Evolutionary conservation across 2,113 vertebrate genomes (phyloP), one percentile per base, ranked within the genome.

Genomic region (Strix uralensis): DNA sequence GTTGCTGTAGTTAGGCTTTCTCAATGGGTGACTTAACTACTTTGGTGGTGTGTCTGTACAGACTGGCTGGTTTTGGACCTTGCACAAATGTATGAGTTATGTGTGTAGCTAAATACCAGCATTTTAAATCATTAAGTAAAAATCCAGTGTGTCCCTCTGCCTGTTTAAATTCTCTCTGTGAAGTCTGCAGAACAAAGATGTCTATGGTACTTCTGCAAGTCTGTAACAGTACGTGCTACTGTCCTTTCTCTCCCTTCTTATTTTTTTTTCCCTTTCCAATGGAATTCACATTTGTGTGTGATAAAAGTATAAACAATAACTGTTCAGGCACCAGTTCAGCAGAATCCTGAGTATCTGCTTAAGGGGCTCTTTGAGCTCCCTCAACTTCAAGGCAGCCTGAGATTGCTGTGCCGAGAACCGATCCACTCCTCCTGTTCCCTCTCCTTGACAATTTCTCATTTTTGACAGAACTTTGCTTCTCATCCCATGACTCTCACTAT

Each of bases 401-500:
- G 83, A 54, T 21, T 80, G 90, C 49, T 2, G 2, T 89, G 52
- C 58, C 0, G 17, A 92, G 92, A 87, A 66, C 25, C 1, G 0
- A 26, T 46, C 54, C 2, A 2, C 58, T 94, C 54, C 81, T 97
- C 54, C 77, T 82, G 73, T 84, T 93, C 77, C n/a, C 51, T 81
- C 74, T 85, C 36, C 63, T 42, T 91, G 29, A 46, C 30, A 54
- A 54, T 94, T 82, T 51, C 92, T 97, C 83, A 89, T 96, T 82
- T 87, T 46, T 95, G 91, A 94, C 91, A 92, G 91, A 88, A 67
- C 49, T 95, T 97, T 92, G 54, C 74, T 85, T 91, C 94, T 88
- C 66, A 77, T 94, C 89, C 86, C 78, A 62, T 70, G 81, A 63
- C 30, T 90, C 70, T 96, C 0, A 0, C 81, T 79, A 6, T 92